These are phyloP conservation scores for Drosophila miranda DNA, from an alignment of 1,140 invertebrate species.

Conservation along the genomic window DNA sequence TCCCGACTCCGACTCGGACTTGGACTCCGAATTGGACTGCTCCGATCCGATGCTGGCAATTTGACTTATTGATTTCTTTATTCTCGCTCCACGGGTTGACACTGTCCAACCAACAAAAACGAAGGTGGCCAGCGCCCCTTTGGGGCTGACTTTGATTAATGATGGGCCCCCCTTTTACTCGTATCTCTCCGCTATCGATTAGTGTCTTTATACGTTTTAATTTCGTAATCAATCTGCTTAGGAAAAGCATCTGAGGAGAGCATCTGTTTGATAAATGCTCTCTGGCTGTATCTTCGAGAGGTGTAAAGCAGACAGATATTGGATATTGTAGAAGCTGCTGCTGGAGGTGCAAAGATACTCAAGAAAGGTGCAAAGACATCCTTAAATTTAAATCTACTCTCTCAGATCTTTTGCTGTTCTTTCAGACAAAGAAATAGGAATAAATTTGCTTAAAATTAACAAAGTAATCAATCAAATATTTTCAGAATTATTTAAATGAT, in stretches of 20 bases:
- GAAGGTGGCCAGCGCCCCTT: slow-evolving; percentile 17
- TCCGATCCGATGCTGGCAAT: slow-evolving; percentile 39
- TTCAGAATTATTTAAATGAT: slow-evolving; percentile 37
- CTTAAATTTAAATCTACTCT: no score
- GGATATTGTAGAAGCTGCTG: no score
- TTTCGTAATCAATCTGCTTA: slow-evolving; percentile 31
- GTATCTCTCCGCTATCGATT: slow-evolving; percentile 40
- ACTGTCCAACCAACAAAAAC: slow-evolving; percentile 11
- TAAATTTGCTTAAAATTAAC: slow-evolving; percentile 21
- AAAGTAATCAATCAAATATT: slow-evolving; percentile 34
- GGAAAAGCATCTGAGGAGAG: slow-evolving; percentile 14
- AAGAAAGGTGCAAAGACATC: no score
- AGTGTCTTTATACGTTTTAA: slow-evolving; percentile 45
- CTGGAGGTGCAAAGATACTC: no score
- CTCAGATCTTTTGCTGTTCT: no score
- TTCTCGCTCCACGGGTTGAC: slow-evolving; percentile 34
- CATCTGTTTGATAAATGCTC: slow-evolving; percentile 34
- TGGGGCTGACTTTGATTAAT: slow-evolving; percentile 61
- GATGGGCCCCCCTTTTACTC: slow-evolving; percentile 6
- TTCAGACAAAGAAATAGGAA: not conserved
- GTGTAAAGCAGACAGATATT: not conserved
- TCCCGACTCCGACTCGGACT: not conserved
- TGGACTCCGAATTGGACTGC: not conserved
- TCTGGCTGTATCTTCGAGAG: not conserved
- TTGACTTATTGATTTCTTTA: slow-evolving; percentile 73